phyloP scores from a whole-genome alignment of 2,113 vertebrate species.

The Penelope pileata region DNA sequence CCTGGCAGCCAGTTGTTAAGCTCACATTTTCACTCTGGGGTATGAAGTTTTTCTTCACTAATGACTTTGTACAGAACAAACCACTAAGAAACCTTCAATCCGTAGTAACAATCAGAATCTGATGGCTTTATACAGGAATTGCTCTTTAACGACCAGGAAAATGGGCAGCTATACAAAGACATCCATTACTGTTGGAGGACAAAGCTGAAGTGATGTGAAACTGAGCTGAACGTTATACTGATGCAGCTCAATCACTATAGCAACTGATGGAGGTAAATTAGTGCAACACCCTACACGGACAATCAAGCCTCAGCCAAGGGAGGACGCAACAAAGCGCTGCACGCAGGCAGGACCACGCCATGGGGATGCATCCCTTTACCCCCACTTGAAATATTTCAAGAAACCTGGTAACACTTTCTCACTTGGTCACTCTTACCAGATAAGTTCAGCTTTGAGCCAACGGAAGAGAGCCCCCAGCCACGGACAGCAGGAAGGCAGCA shows the following conservation, averaged over 20 bases:
- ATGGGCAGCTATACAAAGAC: background rate
- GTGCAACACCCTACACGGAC: background rate
- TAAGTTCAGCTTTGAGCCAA: background rate
- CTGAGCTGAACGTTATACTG: background rate
- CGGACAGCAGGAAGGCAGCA: fast-evolving
- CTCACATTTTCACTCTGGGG: background rate
- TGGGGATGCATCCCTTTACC: background rate
- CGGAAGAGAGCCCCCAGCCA: too few species aligned
- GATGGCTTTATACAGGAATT: background rate
- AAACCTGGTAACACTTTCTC: background rate
- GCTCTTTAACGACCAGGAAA: background rate
- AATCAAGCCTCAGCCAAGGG: background rate
- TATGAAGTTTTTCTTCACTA: background rate
- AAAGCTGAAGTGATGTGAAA: background rate
- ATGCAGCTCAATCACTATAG: background rate
- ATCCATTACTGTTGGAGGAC: background rate
- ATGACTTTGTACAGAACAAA: background rate
- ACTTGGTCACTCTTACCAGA: background rate
- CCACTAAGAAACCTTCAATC: background rate
- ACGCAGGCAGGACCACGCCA: background rate
- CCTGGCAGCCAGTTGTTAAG: background rate
- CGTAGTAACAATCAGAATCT: background rate
- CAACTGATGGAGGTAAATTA: background rate
- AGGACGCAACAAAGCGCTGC: background rate
- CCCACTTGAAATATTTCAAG: background rate